These are phyloP conservation scores for Sycophaga agraensis DNA, from an alignment of 1,140 invertebrate genomes.

Conservation along the genomic window DNA sequence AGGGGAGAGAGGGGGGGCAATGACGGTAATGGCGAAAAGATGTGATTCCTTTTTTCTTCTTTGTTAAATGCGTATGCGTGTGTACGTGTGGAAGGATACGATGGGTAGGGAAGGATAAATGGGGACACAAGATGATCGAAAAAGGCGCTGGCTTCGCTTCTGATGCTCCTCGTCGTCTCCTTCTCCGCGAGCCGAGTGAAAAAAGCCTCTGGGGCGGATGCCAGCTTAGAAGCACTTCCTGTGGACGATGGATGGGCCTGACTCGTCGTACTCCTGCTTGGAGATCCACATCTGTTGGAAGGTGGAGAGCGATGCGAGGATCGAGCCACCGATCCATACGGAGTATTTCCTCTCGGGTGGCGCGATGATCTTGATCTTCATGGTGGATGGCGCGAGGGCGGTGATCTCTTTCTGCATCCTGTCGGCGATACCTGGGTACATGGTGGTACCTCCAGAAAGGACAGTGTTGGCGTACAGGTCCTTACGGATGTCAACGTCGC, in stretches of 20 bases:
- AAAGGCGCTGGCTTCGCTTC: slow-evolving; percentile 13
- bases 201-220: slow-evolving; percentile 3
- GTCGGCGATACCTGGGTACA: slow-evolving; percentile 88
- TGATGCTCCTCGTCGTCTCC: background rate
- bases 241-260: slow-evolving; percentile 90
- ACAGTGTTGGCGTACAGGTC: slow-evolving; percentile 96
- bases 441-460: slow-evolving; percentile 93
- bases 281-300: slow-evolving; percentile 97
- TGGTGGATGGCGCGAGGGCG: slow-evolving; percentile 70
- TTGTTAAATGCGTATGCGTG: slow-evolving; percentile 5
- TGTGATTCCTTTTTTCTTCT: too few species aligned
- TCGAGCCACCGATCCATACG: slow-evolving; percentile 86
- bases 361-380: slow-evolving; percentile 84
- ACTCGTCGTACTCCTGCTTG: slow-evolving; percentile 94
- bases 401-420: slow-evolving; percentile 80
- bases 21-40: slow-evolving; percentile 1
- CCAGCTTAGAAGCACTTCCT: slow-evolving; percentile 91
- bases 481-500: slow-evolving; percentile 91
- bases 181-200: slow-evolving; percentile 2
- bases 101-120: background rate
- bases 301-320: slow-evolving; percentile 81
- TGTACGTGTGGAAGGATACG: slow-evolving; percentile 1
- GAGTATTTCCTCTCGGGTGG: slow-evolving; percentile 84
- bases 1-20: background rate
- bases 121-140: slow-evolving; percentile 22